Evolutionary conservation across 2,113 vertebrate genomes (phyloP), one percentile per base, ranked within the genome.

Genomic region (Galeopterus variegatus): DNA sequence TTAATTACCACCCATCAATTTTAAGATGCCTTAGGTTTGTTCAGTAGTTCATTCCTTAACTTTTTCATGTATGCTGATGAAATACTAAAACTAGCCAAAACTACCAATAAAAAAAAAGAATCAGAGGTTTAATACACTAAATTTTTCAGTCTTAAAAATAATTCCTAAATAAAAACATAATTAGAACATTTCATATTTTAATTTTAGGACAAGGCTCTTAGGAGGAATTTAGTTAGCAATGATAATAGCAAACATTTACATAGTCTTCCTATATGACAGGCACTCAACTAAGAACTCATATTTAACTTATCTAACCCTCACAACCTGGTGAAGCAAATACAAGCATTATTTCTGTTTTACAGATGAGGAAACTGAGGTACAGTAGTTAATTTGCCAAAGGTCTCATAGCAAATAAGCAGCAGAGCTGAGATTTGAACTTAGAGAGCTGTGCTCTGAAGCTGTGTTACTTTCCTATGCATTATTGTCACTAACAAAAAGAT

Each of bases 1-100:
- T 92, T 67, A 96, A 84, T 94, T 72, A 93, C 58, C 15, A 45
- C 69, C 48, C 48, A 80, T 86, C 69, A 85, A 60, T 84, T 88
- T n/a, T 56, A 79, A 60, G 79, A 83, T 73, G 64, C 88, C 23
- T 72, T 58, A 54, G 36, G 17, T 81, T 91, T 92, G 67, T 69
- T 90, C 82, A 70, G 83, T 67, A 75, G 69, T 94, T 94, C 18
- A 54, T 70, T 62, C 65, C 82, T 88, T 73, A 97, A 76, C 36
- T 89, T 94, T 85, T 65, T 88, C 69, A 94, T 52, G 54, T 84
- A 65, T 80, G 83, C 50, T 87, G 70, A 79, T 80, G 86, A 91
- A 93, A 93, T 87, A 97, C 73, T 91, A 87, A 93, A 89, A 62
- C 21, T 69, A 96, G 86, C 67, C n/a, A 92, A 96, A 96, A 67